phyloP scores from a whole-genome alignment of 2,888 invertebrate species.

The Drosophila infuscata region DNA sequence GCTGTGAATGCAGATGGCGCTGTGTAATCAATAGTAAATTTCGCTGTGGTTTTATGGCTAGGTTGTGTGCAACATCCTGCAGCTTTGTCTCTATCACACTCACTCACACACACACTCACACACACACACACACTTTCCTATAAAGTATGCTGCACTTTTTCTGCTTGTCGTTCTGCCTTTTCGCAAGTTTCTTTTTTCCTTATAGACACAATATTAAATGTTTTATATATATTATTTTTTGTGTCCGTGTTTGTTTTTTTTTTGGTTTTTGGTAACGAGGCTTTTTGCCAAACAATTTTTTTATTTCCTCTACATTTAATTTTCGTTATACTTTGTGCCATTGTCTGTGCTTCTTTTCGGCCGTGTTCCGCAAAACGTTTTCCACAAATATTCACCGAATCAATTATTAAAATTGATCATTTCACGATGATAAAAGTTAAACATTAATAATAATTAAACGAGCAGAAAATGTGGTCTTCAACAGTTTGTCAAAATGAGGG shows the following conservation, averaged over 20 bases:
- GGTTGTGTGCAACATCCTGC: constrained; percentile 15
- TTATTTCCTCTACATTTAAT: constrained; percentile 41
- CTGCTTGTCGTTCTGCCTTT: constrained; percentile 25
- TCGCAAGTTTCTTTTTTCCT: constrained; percentile 36
- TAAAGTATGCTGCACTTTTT: constrained; percentile 1
- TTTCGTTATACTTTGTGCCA: constrained; percentile 16
- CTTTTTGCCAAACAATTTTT: constrained; percentile 67
- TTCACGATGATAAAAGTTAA: not conserved
- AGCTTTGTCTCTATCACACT: constrained; percentile 32
- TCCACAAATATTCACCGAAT: not conserved
- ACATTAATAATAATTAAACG: not conserved
- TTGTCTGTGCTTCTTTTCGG: constrained; percentile 3
- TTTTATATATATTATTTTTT: constrained; percentile 21
- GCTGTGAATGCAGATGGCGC: constrained; percentile 71
- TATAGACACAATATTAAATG: constrained; percentile 45
- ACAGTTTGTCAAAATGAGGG: constrained; percentile 1
- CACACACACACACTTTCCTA: not conserved
- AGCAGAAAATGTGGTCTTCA: not conserved
- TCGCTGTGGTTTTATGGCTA: constrained; percentile 49
- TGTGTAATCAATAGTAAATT: constrained; percentile 37
- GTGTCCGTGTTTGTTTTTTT: not conserved
- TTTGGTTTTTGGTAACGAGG: constrained; percentile 33
- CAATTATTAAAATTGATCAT: not conserved
- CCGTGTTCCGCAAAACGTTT: constrained; percentile 13
- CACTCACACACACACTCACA: not conserved